Evolutionary conservation across 2,888 invertebrate species (phyloP), one percentile per base, ranked within the genome.

Genomic region (Amphimallon solstitiale): DNA sequence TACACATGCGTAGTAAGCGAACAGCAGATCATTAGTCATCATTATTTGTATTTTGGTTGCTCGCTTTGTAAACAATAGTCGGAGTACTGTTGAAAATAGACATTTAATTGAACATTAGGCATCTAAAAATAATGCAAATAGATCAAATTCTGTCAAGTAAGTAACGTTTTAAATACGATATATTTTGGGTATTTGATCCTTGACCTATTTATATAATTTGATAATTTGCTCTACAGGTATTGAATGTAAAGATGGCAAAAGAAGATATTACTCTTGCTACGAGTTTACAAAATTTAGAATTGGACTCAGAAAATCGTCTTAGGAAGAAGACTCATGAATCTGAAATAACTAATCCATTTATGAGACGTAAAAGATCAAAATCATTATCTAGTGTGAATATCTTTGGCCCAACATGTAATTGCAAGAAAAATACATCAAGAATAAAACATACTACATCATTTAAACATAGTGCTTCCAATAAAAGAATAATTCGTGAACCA

Each of bases 401-500:
- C 43, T 80, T 79, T 56, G 74, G 72, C 7, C 68, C 79, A 10
- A 69, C 75, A 35, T 82, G 81, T 68, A 73, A 74, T 17, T 80
- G 79, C 71, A 70, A 70, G 40, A 77, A 76, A 66, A 78, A 76
- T 34, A 68, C 81, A 78, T 70, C 79, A 77, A 65, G 76, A 75
- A 19, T 75, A 72, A 63, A 80, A 77, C 70, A 81, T 79, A 73
- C 77, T 73, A 66, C 75, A 70, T 68, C 71, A 69, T 71, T 73
- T 56, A 74, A 68, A 65, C 70, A 67, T 84, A 85, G 79, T 83
- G 81, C 72, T 84, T 82, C 76, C 40, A 78, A 76, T 65, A 82
- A 79, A 70, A 86, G 84, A 79, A 78, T 88, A 67, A 76, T 88
- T 34, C 86, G 84, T 71, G 87, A 88, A 72, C 88, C 88, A 35